Conservation (phyloP, 1,140 invertebrate genomes). For the Drosophila repleta region DNA sequence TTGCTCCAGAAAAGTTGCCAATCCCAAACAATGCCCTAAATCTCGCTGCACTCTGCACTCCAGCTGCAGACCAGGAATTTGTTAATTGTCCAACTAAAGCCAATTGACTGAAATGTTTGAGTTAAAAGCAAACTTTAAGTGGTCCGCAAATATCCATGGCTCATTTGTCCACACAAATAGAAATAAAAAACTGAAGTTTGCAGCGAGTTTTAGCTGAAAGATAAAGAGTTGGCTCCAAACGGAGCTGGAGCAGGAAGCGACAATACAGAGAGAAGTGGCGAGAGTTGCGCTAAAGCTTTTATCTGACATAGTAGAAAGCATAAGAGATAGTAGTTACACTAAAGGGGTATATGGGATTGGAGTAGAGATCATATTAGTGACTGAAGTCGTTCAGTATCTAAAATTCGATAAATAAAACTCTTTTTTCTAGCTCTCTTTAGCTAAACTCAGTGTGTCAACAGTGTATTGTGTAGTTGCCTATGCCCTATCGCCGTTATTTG, state of each 20-base stretch:
- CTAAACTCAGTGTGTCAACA: not conserved
- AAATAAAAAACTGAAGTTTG: not conserved
- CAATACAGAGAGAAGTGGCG: not conserved
- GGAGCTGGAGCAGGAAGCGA: too few species aligned
- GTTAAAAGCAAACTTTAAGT: conserved; percentile 10
- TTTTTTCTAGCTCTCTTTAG: not conserved
- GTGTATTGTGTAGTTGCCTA: not conserved
- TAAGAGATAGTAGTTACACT: not conserved
- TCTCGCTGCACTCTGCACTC: conserved; percentile 7
- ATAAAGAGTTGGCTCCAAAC: conserved; percentile 8
- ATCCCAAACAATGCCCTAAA: conserved; percentile 31
- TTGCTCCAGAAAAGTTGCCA: conserved; percentile 18
- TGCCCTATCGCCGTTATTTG: not conserved
- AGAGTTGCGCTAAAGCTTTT: not conserved
- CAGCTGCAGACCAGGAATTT: conserved; percentile 3
- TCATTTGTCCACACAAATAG: not conserved
- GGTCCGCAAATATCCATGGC: not conserved
- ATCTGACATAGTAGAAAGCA: not conserved
- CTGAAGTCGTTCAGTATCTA: too few species aligned
- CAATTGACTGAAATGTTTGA: conserved; percentile 6
- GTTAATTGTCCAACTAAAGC: conserved; percentile 21
- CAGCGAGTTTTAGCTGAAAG: not conserved
- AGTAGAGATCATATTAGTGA: too few species aligned
- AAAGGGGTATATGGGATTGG: not conserved
- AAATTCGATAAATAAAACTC: too few species aligned